Percentiles rank a stretch among this genome's conserved stretches.
These are phyloP conservation scores for Tautogolabrus adspersus DNA, from an alignment of 2,113 vertebrate species.

Conservation along the genomic window DNA sequence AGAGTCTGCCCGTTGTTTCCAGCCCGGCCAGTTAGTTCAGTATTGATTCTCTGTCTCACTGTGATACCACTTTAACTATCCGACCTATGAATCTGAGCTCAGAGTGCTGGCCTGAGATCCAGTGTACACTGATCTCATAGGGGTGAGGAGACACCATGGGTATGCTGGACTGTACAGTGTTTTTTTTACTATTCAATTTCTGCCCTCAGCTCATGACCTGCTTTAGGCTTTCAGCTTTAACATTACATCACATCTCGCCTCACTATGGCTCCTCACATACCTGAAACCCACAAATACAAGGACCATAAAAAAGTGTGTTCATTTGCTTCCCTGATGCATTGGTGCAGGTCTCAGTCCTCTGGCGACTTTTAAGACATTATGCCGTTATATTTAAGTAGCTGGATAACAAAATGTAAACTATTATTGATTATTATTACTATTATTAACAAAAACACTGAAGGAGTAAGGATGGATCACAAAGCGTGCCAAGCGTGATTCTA, in stretches of 20 bases:
- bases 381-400: background rate
- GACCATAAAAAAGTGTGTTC: background rate
- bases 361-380: background rate
- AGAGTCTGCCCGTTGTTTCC: conserved; percentile 54
- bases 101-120: conserved; percentile 39
- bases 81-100: conserved; percentile 62
- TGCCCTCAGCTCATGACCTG: background rate
- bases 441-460: background rate
- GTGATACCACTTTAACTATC: conserved; percentile 65
- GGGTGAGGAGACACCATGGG: conserved; percentile 6
- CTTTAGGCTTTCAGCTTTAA: background rate
- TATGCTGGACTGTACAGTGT: background rate
- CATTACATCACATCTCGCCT: background rate
- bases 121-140: background rate
- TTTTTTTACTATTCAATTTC: background rate
- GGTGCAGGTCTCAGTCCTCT: background rate
- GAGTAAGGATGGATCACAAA: background rate
- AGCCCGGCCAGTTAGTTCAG: conserved; percentile 67
- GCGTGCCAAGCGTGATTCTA: too few species aligned
- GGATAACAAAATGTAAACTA: background rate
- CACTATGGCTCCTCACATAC: background rate
- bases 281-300: background rate
- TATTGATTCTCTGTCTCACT: conserved; percentile 73
- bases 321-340: background rate
- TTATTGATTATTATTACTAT: too few species aligned